Conservation (phyloP, 2,888 invertebrate species). For the Plutella xylostella region DNA sequence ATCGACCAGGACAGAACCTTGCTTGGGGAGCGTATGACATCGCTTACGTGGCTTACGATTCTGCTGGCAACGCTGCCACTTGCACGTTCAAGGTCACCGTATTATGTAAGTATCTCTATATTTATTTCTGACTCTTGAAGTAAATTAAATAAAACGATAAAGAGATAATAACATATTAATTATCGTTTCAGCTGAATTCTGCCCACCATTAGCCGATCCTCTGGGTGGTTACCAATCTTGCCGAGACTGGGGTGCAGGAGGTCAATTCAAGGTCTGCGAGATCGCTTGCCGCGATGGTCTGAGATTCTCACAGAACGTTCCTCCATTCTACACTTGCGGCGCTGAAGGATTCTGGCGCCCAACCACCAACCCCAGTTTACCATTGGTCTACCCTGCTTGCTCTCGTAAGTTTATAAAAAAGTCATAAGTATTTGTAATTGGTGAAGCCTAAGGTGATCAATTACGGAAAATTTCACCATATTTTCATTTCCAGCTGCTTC, state of each 20-base stretch:
- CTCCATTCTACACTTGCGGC: slow-evolving; percentile 97
- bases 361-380: slow-evolving; percentile 80
- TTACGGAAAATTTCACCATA: no score
- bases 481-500: slow-evolving; percentile 74
- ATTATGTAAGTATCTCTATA: slow-evolving; percentile 72
- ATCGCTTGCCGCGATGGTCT: slow-evolving; percentile 88
- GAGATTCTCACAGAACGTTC: slow-evolving; percentile 92
- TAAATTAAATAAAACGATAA: no score
- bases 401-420: slow-evolving; percentile 81
- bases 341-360: slow-evolving; percentile 98
- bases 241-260: slow-evolving; percentile 96
- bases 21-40: slow-evolving; percentile 94
- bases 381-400: slow-evolving; percentile 91
- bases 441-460: no score
- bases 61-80: slow-evolving; percentile 90
- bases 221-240: slow-evolving; percentile 92
- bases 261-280: slow-evolving; percentile 95
- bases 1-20: slow-evolving; percentile 87
- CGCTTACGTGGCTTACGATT: slow-evolving; percentile 93
- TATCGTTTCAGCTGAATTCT: slow-evolving; percentile 83
- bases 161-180: no score
- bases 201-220: slow-evolving; percentile 89
- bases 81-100: slow-evolving; percentile 94
- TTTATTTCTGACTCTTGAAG: no score
- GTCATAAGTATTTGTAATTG: background rate